phyloP scores from a whole-genome alignment of 2,113 vertebrate genomes.

The Anolis sagrei region DNA sequence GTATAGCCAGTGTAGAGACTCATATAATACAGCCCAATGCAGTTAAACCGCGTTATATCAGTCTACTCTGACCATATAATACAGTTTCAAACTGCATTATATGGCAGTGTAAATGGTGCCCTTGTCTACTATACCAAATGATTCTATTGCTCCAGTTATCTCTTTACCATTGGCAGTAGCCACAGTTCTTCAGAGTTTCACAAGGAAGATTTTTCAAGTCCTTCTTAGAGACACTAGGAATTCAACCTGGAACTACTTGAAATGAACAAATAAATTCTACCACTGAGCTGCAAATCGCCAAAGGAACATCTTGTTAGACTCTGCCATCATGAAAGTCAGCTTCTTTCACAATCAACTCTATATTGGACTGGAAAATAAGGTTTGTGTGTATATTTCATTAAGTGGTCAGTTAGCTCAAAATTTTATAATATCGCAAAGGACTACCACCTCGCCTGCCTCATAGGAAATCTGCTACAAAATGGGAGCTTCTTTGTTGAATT shows the following conservation, averaged over 20 bases:
- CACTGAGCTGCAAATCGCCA: background rate
- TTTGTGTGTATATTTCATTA: background rate
- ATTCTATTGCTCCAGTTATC: background rate
- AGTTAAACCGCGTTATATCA: too few species aligned
- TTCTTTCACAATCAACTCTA: background rate
- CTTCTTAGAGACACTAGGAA: background rate
- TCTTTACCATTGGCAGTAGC: background rate
- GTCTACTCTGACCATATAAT: too few species aligned
- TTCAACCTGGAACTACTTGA: background rate
- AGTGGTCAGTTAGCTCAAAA: background rate
- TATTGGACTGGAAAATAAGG: background rate
- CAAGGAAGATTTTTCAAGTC: background rate
- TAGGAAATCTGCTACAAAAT: too few species aligned
- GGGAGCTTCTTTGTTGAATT: too few species aligned
- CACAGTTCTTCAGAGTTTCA: background rate
- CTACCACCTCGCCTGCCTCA: too few species aligned
- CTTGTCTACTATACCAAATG: background rate
- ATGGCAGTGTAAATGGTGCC: too few species aligned
- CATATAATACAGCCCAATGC: too few species aligned
- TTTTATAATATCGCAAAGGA: too few species aligned
- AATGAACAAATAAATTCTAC: background rate
- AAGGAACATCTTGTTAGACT: too few species aligned
- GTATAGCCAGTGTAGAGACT: too few species aligned
- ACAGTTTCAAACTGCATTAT: too few species aligned
- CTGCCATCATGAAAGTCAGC: background rate